Conservation (phyloP, 2,797 vertebrate species). For the Lacerta viridis region DNA sequence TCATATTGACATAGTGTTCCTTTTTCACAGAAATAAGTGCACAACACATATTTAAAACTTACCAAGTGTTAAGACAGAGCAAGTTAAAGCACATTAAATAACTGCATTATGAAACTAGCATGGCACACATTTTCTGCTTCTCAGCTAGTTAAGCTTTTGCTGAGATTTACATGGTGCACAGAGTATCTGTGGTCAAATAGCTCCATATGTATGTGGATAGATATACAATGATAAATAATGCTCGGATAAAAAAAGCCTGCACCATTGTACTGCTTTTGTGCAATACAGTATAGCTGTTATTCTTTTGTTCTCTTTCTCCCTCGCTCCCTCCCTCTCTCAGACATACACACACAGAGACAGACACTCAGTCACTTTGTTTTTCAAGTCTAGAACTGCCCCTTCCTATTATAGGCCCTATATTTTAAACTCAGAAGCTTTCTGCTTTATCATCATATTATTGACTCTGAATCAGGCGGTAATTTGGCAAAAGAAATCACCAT, state of each 20-base stretch:
- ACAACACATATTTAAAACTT: slow-evolving; percentile 62
- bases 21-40: slow-evolving; percentile 69
- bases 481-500: slow-evolving; percentile 70
- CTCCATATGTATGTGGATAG: slow-evolving; percentile 47
- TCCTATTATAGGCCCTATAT: slow-evolving; percentile 49
- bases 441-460: slow-evolving; percentile 73
- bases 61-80: slow-evolving; percentile 79
- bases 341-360: slow-evolving; percentile 1
- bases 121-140: slow-evolving; percentile 59
- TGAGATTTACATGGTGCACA: slow-evolving; percentile 60
- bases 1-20: slow-evolving; percentile 54
- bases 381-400: slow-evolving; percentile 50
- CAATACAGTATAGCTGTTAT: slow-evolving; percentile 29
- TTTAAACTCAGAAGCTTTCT: slow-evolving; percentile 64
- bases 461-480: slow-evolving; percentile 74
- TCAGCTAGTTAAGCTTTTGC: slow-evolving; percentile 66
- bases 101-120: slow-evolving; percentile 65
- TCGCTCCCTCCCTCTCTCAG: neutral
- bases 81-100: slow-evolving; percentile 64
- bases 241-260: neutral
- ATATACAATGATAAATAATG: slow-evolving; percentile 17
- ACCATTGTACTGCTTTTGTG: slow-evolving; percentile 47
- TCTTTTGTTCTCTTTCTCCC: slow-evolving; percentile 60
- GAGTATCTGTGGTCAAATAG: neutral
- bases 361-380: slow-evolving; percentile 35